phyloP scores from a whole-genome alignment of 2,888 invertebrate genomes.

The Dexiosoma caninum region DNA sequence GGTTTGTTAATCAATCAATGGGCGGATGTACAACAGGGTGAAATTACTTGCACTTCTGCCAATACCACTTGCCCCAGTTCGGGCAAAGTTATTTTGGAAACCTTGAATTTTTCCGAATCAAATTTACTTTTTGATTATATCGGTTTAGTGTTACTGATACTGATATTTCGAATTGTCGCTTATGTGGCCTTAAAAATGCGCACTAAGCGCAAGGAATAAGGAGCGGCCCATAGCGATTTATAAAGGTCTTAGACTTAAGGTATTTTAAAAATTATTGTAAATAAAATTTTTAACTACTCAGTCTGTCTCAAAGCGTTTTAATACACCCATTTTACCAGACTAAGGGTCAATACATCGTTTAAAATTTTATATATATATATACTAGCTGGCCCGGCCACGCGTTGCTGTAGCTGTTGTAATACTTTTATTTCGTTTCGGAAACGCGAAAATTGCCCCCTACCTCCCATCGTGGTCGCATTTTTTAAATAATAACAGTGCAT shows the following conservation, averaged over 20 bases:
- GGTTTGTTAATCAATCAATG: conserved; percentile 93
- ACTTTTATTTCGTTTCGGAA: too few species aligned
- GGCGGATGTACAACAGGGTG: conserved; percentile 84
- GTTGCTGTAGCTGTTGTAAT: too few species aligned
- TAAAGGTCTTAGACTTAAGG: not conserved
- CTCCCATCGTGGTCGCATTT: too few species aligned
- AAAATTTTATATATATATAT: too few species aligned
- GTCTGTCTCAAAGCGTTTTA: not conserved
- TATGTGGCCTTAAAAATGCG: conserved; percentile 86
- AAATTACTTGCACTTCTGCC: conserved; percentile 85
- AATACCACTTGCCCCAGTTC: conserved; percentile 88
- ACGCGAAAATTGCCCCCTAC: too few species aligned
- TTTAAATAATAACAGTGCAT: too few species aligned
- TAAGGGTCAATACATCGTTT: too few species aligned
- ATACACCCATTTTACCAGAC: too few species aligned
- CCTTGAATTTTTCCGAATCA: conserved; percentile 85
- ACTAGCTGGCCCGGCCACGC: too few species aligned
- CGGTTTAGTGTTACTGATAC: conserved; percentile 84
- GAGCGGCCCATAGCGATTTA: not conserved
- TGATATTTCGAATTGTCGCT: conserved; percentile 86
- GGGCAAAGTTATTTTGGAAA: conserved; percentile 87
- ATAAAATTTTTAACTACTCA: conserved; percentile 33
- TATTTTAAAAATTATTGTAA: conserved; percentile 30
- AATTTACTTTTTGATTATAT: conserved; percentile 85
- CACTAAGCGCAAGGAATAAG: conserved; percentile 81